phyloP scores from a whole-genome alignment of 2,888 invertebrate genomes.

The Coelogynopora nodosa region DNA sequence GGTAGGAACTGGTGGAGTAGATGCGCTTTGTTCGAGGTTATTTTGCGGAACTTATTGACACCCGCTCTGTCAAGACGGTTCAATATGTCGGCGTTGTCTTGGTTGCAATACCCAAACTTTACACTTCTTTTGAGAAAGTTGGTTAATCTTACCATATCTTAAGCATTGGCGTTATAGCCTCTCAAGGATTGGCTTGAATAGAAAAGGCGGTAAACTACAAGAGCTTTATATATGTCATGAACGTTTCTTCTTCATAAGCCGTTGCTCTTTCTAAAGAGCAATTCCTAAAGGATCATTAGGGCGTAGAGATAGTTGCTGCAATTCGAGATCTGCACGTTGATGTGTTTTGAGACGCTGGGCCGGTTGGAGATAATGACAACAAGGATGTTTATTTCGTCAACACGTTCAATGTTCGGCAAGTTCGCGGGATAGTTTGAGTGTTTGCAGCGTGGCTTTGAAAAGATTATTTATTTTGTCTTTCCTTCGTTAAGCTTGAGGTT shows the following conservation, averaged over 20 bases:
- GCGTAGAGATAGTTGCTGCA: background rate
- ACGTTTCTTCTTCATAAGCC: background rate
- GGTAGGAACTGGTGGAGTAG: background rate
- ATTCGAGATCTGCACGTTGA: slow-evolving; percentile 6
- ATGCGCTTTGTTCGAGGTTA: slow-evolving; percentile 23
- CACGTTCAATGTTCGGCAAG: slow-evolving; percentile 2
- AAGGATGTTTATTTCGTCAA: slow-evolving; percentile 7
- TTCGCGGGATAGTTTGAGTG: background rate
- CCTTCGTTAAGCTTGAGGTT: slow-evolving; percentile 13
- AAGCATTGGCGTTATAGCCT: background rate
- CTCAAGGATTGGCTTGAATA: slow-evolving; percentile 5
- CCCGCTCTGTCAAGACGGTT: slow-evolving; percentile 8
- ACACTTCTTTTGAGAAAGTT: slow-evolving; percentile 19
- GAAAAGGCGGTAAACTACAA: background rate
- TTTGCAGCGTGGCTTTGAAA: slow-evolving; percentile 28
- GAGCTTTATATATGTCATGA: background rate
- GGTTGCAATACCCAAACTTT: background rate
- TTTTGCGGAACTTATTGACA: background rate
- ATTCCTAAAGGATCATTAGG: background rate
- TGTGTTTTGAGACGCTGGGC: slow-evolving; percentile 16
- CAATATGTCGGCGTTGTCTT: background rate
- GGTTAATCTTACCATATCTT: slow-evolving; percentile 13
- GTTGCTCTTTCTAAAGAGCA: slow-evolving; percentile 31
- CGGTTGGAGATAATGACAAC: background rate
- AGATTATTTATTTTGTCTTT: background rate